Evolutionary conservation across 2,888 invertebrate species (phyloP).

Genomic region (Sinotaia quadrata): DNA sequence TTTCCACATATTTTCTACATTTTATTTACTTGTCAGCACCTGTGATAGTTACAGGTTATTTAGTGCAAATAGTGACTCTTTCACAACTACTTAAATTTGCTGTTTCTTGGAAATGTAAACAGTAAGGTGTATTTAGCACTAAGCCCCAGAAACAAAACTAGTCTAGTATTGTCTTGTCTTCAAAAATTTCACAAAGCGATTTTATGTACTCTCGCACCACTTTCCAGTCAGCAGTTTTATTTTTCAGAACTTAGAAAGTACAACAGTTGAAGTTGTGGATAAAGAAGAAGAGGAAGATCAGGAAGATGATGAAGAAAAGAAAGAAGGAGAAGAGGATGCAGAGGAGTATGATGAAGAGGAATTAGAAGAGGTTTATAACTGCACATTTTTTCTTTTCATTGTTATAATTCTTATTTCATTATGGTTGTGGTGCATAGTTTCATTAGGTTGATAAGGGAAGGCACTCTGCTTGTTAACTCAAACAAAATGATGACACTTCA

Average conservation of each 20-base stretch:
- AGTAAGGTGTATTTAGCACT: no score
- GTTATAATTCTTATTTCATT: no score
- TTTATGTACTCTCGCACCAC: background rate
- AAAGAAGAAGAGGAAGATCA: slow-evolving; percentile 53
- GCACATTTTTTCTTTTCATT: no score
- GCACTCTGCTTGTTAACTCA: background rate
- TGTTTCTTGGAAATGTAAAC: no score
- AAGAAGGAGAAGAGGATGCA: slow-evolving; percentile 50
- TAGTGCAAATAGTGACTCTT: no score
- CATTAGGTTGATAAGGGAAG: slow-evolving; percentile 2
- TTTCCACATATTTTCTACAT: background rate
- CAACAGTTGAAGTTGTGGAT: slow-evolving; percentile 40
- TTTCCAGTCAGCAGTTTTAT: background rate
- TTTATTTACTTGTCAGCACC: no score
- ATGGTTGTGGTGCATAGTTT: background rate
- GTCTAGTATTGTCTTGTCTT: no score
- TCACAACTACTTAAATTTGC: no score
- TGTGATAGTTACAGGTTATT: no score
- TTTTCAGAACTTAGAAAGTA: slow-evolving; percentile 33
- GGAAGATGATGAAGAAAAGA: slow-evolving; percentile 57
- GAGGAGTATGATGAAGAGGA: slow-evolving; percentile 45
- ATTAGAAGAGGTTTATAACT: slow-evolving; percentile 22
- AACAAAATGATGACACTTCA: no score
- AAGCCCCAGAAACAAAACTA: no score
- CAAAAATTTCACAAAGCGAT: no score